Evolutionary conservation across 37 sponge, comb jelly and placozoan genomes (phyloP).

Genomic region (Haliclona indistincta): DNA sequence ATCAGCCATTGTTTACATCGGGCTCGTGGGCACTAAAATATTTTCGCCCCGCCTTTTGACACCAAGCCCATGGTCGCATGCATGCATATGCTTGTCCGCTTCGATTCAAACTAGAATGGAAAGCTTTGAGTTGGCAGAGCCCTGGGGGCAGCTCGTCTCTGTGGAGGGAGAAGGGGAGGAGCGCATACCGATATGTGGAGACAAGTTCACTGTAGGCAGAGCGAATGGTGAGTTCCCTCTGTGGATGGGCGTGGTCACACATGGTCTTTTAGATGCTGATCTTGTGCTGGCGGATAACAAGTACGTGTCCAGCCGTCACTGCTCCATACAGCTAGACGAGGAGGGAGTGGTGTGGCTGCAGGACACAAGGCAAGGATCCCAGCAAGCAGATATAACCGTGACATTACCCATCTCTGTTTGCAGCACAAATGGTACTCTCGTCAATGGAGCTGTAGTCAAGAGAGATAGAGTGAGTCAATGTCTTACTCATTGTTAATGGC

Average conservation of each 20-base stretch:
- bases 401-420: slow-evolving; percentile 24
- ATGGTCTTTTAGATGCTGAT: slow-evolving; percentile 33
- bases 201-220: slow-evolving; percentile 54
- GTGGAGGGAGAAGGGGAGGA: slow-evolving; percentile 22
- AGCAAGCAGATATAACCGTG: too few relatives aligned
- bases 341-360: slow-evolving; percentile 36
- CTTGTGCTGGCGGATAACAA: slow-evolving; percentile 29
- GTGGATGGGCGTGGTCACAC: neutral
- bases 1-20: neutral
- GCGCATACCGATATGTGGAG: slow-evolving; percentile 37
- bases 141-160: slow-evolving; percentile 68
- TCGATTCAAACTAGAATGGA: neutral
- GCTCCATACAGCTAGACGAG: slow-evolving; percentile 40
- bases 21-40: neutral
- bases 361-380: slow-evolving; percentile 38
- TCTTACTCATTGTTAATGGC: neutral
- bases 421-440: slow-evolving; percentile 83
- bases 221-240: slow-evolving; percentile 26
- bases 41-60: neutral
- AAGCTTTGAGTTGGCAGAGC: slow-evolving; percentile 34
- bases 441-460: slow-evolving; percentile 46
- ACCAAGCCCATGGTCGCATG: neutral
- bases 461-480: slow-evolving; percentile 34
- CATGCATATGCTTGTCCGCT: neutral
- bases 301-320: slow-evolving; percentile 64